Base-by-base conservation (phyloP, 2,113 vertebrate species). In the Salvelinus alpinus region DNA sequence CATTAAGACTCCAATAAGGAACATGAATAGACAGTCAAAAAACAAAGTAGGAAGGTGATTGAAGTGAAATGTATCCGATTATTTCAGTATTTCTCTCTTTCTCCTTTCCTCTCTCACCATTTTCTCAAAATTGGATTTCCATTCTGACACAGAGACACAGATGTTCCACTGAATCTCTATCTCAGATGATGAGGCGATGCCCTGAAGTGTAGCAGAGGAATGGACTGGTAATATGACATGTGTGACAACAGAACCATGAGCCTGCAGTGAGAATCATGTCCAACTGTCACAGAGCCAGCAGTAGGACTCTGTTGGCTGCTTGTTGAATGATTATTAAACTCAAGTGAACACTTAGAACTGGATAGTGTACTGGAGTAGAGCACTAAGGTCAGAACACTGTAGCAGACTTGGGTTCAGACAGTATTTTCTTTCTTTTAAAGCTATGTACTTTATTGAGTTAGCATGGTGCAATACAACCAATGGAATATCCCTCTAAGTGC, bases 121-220 rank as follows among this genome's bases (percentile, higher is more conserved):
- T 68, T 31, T 9, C 16, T 31, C 27, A 25, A 5, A 66, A 29
- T 3, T 14, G 13, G 64, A 29, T 66, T 16, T 22, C 2, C 64
- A n/a, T 34, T n/a, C 66, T 68, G 25, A 68, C 13, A 34, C 66
- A 12, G 31, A 68, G 27, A 67, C 29, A 68, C 66, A 68, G 66
- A 68, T 68, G 66, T 68, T 68, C 31, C 59, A 24, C n/a, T 22
- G n/a, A 62, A 62, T 68, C 66, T 54, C 14, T 44, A 5, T 38
- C 31, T 68, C 66, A 31, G 31, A 68, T 44, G 66, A 68, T 68
- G 66, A 68, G 66, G 38, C 31, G 18, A 68, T 38, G 66, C 66
- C 66, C 66, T 44, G 66, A 68, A 68, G 66, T 34, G 66, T 38
- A 68, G 20, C 66, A 34, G 31, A 38, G 18, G 31, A 34, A 68